These are phyloP conservation scores for Folsomia manolachei DNA, from an alignment of 2,888 invertebrate species.

Conservation along the genomic window DNA sequence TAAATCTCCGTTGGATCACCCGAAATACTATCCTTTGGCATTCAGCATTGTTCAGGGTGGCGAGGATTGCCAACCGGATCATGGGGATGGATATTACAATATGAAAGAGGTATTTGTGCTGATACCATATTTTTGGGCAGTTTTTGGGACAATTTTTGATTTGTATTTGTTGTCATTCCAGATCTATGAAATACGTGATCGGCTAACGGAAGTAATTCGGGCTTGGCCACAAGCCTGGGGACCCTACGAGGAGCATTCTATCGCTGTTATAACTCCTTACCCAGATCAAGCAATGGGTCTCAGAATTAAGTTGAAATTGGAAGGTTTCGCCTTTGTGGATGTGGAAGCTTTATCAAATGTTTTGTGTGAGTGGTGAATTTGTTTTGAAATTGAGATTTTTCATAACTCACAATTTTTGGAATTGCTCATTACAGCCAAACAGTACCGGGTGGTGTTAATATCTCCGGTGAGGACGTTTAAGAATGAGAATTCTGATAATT, in stretches of 20 bases:
- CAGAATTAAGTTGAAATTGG: conserved; percentile 70
- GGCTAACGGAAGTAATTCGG: conserved; percentile 67
- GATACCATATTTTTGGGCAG: background rate
- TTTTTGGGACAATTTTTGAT: conserved; percentile 9
- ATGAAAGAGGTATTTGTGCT: conserved; percentile 64
- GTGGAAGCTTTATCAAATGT: conserved; percentile 80
- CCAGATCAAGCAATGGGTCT: conserved; percentile 74
- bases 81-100: conserved; percentile 73
- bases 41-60: conserved; percentile 72
- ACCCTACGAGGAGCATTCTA: conserved; percentile 58
- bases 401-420: conserved; percentile 4
- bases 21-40: conserved; percentile 69
- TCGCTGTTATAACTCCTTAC: conserved; percentile 79
- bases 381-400: background rate
- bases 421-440: conserved; percentile 61
- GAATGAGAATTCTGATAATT: conserved; percentile 31
- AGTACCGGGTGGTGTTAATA: conserved; percentile 75
- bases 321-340: conserved; percentile 69
- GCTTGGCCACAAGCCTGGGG: conserved; percentile 76
- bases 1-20: conserved; percentile 66
- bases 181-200: conserved; percentile 72
- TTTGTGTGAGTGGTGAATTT: conserved; percentile 62
- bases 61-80: conserved; percentile 71
- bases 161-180: conserved; percentile 48
- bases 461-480: conserved; percentile 68